Conservation (phyloP, 2,797 vertebrate genomes). For the Chelonia mydas region DNA sequence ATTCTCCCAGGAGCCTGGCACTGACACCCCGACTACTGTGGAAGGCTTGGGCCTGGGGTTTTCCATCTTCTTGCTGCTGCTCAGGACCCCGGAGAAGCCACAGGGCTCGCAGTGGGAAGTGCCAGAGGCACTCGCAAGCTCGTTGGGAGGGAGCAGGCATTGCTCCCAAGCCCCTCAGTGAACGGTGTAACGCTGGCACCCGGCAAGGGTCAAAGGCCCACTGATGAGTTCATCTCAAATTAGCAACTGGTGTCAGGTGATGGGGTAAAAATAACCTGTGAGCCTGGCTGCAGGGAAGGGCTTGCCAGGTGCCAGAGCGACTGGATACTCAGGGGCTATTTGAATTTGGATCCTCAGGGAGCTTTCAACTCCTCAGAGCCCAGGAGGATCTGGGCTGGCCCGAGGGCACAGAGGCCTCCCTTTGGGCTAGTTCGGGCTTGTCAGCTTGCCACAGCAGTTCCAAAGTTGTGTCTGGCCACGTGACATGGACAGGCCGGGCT, state of each 20-base stretch:
- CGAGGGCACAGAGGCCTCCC: not conserved
- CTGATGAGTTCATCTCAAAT: constrained; percentile 38
- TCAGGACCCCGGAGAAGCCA: rapidly evolving
- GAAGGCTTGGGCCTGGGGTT: not conserved
- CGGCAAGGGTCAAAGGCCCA: not conserved
- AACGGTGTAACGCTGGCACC: not conserved
- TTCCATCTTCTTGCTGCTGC: not conserved
- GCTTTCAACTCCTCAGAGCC: not conserved
- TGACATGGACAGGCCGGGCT: rapidly evolving
- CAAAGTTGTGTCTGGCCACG: not conserved
- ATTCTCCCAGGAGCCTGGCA: not conserved
- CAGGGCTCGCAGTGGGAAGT: rapidly evolving
- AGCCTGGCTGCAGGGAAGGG: not conserved
- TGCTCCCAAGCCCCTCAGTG: not conserved
- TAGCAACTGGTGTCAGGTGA: constrained; percentile 82
- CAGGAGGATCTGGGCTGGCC: not conserved
- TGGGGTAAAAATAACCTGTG: constrained; percentile 78
- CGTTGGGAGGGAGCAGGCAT: rapidly evolving
- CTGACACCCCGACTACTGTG: too few relatives aligned
- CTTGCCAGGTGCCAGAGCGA: constrained; percentile 32
- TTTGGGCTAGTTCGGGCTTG: not conserved
- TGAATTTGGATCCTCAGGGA: not conserved
- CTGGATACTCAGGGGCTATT: not conserved
- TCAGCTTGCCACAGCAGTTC: too few relatives aligned
- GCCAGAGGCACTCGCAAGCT: not conserved